Base-by-base conservation (phyloP, 2,888 invertebrate species). In the Actias luna region DNA sequence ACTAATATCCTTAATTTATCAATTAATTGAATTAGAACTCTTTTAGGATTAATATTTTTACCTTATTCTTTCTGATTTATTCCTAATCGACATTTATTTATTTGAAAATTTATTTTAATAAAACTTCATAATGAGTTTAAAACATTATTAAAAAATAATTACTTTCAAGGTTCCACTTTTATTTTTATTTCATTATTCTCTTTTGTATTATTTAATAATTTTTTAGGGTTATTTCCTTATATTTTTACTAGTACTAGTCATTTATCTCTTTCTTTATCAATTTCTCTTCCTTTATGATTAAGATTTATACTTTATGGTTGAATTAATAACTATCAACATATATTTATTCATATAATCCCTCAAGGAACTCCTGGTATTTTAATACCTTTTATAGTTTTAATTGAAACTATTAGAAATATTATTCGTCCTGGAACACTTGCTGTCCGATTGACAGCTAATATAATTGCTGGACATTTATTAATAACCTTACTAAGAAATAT, bases 361-460 rank as follows among this genome's bases (percentile, higher is more conserved):
- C 93, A 94, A 90, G 94, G 95, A 69, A 95, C 95, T 0, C 96
- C 96, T 0, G 65, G 75, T 7, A 74, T 94, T 73, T 74, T 96
- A 76, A 95, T 95, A 88, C 94, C 95, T 33, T 95, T 96, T 90
- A 95, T 96, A 93, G 95, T 96, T 8, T 82, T 95, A 85, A 95
- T 96, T 93, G 96, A 96, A 94, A 93, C 94, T 42, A 94, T 95
- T 87, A 96, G 95, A 74, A 95, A 95, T 89, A 73, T 95, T 70
- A 95, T 96, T 84, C 95, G 95, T 14, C 95, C n/a, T n/a, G 88
- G 93, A 82, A 96, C 96, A 3, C 84, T 96, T 89, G 94, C 95
- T 0, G 93, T 96, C 64, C 95, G 96, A 69, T 78, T 96, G 90
- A 93, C 94, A 5, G 96, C 96, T n/a, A 96, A 96, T 92, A 95